Evolutionary conservation across 2,888 invertebrate species (phyloP), one percentile per base, ranked within the genome.

Genomic region (Cremastinae sp.): DNA sequence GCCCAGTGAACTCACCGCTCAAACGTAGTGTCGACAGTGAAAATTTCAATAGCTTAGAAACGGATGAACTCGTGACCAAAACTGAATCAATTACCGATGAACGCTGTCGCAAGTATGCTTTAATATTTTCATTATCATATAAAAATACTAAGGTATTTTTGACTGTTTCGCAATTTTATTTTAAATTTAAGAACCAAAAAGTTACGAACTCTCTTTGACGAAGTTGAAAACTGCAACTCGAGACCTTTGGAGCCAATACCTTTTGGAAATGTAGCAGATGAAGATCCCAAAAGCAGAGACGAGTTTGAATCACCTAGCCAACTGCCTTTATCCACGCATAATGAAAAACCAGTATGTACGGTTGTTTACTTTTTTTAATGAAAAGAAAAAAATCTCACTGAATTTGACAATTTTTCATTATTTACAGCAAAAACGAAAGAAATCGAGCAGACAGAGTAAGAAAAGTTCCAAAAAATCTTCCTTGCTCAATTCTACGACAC

Each of bases 261-360:
- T n/a, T 83, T 88, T 64, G 76, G 84, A 59, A 74, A 82, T 38
- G 78, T 84, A 43, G 82, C 85, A 18, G 82, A 84, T 10, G 80
- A 80, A 74, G 22, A 80, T 10, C 75, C 81, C 0, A 82, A 69
- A 54, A 71, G 73, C 16, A 78, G 82, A 71, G 28, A 66, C 2
- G 78, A 82, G 54, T 83, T 87, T 22, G 84, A 84, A 74, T 64
- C 86, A 36, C 86, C 88, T 0, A 84, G 84, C 66, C 81, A 84
- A 8, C 78, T 82, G 28, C 81, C 84, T 10, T 72, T 83, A 12
- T 49, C 82, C n/a, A 85, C 82, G 74, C 62, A 68, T 0, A 81
- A 79, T 61, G 49, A 72, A 4, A 74, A 66, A 62, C 38, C 80
- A 64, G 82, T 78, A 78, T 71, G 76, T 66, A 72, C 18, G 22